phyloP scores from a whole-genome alignment of 92 coral and sea anemone genomes.

The Zoanthus gigantus region DNA sequence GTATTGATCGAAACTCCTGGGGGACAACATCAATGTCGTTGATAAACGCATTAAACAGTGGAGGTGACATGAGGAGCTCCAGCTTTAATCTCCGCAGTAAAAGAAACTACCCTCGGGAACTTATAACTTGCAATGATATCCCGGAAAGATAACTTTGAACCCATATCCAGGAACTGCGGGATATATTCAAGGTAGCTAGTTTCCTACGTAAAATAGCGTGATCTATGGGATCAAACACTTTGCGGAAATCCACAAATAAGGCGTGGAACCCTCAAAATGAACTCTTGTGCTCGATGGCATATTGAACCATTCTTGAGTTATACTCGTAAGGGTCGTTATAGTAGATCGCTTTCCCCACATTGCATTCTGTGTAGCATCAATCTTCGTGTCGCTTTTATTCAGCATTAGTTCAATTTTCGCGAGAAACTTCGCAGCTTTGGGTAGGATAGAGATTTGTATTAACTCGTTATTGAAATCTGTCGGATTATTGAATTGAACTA shows the following conservation, averaged over 20 bases:
- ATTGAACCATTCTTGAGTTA: constrained; percentile 6
- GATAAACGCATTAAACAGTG: constrained; percentile 6
- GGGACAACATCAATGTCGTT: not conserved
- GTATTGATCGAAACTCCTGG: constrained; percentile 28
- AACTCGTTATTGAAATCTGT: constrained; percentile 47
- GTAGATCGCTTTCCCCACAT: constrained; percentile 55
- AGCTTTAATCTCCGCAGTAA: not conserved
- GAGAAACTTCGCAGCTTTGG: constrained; percentile 62
- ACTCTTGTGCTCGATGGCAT: constrained; percentile 22
- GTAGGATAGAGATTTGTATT: constrained; percentile 2
- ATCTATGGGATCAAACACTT: constrained; percentile 55
- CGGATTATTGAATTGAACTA: constrained; percentile 28
- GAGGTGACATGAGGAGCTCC: constrained; percentile 16
- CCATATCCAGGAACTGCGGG: constrained; percentile 52
- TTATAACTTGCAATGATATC: constrained; percentile 30
- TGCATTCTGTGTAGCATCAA: constrained; percentile 50
- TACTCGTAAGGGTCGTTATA: constrained; percentile 49
- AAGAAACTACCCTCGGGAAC: constrained; percentile 51
- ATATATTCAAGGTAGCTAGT: constrained; percentile 60
- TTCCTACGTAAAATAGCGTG: constrained; percentile 52
- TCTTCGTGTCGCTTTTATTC: constrained; percentile 35
- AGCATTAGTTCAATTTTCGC: constrained; percentile 55
- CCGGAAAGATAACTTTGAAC: constrained; percentile 38
- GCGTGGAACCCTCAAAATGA: constrained; percentile 44
- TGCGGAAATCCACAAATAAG: constrained; percentile 59